A percentile compares a stretch with the other conserved stretches of the same genome.
These are phyloP conservation scores for Spodoptera exigua DNA, from an alignment of 2,888 invertebrate genomes.

Conservation along the genomic window DNA sequence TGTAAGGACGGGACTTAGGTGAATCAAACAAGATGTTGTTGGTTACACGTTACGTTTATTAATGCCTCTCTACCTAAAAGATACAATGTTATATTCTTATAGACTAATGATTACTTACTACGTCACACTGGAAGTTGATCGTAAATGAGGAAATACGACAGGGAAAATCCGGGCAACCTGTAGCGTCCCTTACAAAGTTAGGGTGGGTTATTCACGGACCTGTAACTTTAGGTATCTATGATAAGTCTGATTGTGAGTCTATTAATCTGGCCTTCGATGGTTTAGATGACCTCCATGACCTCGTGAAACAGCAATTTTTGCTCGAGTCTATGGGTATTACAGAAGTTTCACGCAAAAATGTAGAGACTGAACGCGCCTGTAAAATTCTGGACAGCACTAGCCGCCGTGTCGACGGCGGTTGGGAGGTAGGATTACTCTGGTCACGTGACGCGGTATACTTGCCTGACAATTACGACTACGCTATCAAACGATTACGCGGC, in stretches of 20 bases:
- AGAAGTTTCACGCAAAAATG: too few relatives aligned
- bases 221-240: neutral
- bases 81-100: too few relatives aligned
- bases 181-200: slow-evolving; percentile 1
- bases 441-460: neutral
- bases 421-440: slow-evolving; percentile 1
- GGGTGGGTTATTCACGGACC: neutral
- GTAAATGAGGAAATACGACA: neutral
- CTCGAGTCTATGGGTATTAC: neutral
- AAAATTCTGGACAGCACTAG: slow-evolving; percentile 1
- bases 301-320: neutral
- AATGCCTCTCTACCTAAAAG: too few relatives aligned
- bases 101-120: too few relatives aligned
- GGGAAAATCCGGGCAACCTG: neutral
- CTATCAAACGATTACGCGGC: neutral
- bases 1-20: too few relatives aligned
- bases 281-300: neutral
- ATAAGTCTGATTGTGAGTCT: neutral
- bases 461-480: neutral
- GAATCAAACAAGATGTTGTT: too few relatives aligned
- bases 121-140: neutral
- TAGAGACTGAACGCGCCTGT: too few relatives aligned
- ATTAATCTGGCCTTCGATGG: neutral
- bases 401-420: neutral
- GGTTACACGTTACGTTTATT: too few relatives aligned